phyloP scores from a whole-genome alignment of 2,797 vertebrate genomes.

The Hirundo rustica region DNA sequence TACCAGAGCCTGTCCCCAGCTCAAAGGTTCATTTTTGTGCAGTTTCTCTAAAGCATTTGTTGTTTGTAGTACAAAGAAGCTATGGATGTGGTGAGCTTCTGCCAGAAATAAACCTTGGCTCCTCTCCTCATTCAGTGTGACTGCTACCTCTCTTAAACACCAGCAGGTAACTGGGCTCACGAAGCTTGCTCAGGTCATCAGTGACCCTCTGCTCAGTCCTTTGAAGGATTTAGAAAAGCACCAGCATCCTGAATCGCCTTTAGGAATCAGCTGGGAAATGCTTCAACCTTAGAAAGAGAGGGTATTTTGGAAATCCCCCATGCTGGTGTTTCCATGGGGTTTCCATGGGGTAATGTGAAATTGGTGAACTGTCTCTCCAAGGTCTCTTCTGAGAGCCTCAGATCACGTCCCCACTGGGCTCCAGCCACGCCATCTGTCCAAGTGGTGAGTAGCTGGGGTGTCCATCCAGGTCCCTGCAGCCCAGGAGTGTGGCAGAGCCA shows the following conservation, averaged over 20 bases:
- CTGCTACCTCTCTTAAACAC: neutral
- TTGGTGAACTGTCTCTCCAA: neutral
- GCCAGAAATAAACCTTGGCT: neutral
- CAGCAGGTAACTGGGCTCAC: neutral
- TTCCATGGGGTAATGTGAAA: neutral
- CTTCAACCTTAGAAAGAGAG: neutral
- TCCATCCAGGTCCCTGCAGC: neutral
- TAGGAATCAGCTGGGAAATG: neutral
- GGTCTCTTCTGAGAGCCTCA: neutral
- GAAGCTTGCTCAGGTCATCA: neutral
- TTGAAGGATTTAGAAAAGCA: neutral
- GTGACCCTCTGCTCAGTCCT: neutral
- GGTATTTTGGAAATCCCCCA: neutral
- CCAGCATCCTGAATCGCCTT: neutral
- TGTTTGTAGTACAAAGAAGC: neutral
- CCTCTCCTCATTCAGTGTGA: accelerated
- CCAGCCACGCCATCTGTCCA: neutral
- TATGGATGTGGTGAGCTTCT: neutral
- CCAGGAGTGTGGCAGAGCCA: neutral
- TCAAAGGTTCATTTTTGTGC: neutral
- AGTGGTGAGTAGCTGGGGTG: accelerated
- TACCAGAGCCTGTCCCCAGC: neutral
- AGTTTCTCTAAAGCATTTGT: neutral
- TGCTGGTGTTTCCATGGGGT: neutral
- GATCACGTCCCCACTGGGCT: neutral